Evolutionary conservation across 2,888 invertebrate species (phyloP).

Genomic region (Papilio gigon): DNA sequence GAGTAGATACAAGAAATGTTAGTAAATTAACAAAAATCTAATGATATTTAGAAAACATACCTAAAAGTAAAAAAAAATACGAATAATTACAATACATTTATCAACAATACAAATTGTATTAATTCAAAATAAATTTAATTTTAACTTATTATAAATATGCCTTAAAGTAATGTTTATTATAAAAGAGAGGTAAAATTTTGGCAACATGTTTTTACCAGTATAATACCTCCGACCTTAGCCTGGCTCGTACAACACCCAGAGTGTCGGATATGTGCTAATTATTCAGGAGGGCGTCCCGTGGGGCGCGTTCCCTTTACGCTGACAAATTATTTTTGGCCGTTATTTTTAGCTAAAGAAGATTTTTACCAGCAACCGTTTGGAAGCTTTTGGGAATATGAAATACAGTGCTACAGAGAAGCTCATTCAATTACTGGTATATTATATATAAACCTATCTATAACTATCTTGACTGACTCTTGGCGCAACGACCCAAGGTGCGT

Average conservation of each 20-base stretch:
- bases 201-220: background rate
- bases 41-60: no score
- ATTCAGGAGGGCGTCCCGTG: slow-evolving; percentile 32
- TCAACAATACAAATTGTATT: no score
- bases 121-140: no score
- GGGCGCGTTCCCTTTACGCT: slow-evolving; percentile 7
- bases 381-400: slow-evolving; percentile 9
- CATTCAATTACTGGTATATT: background rate
- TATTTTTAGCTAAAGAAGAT: slow-evolving; percentile 17
- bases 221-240: background rate
- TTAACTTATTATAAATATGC: no score
- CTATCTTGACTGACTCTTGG: no score
- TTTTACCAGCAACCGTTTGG: slow-evolving; percentile 5
- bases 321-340: slow-evolving; percentile 20
- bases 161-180: background rate
- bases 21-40: no score
- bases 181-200: background rate
- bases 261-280: slow-evolving; percentile 32
- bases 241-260: slow-evolving; percentile 18
- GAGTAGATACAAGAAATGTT: no score
- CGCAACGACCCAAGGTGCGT: no score
- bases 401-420: background rate
- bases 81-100: no score
- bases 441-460: no score
- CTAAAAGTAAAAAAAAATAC: no score